These are phyloP conservation scores for Molorchus minor DNA, from an alignment of 2,888 invertebrate species.

Conservation along the genomic window DNA sequence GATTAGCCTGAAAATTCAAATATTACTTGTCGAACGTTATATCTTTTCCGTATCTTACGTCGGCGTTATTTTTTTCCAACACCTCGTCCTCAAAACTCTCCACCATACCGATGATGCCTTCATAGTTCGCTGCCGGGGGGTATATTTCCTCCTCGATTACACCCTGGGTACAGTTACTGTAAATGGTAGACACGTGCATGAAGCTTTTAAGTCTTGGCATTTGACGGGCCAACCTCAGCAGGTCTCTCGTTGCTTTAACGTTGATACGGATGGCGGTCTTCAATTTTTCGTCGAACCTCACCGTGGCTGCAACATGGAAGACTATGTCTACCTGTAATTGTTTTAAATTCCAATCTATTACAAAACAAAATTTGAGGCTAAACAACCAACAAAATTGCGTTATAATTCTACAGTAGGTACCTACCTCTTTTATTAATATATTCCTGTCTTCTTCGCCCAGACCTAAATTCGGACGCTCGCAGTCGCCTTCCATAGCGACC, in stretches of 20 bases:
- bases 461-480: slow-evolving; percentile 1
- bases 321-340: slow-evolving; percentile 60
- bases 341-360: not conserved
- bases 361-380: too few relatives aligned
- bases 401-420: too few relatives aligned
- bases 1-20: slow-evolving; percentile 66
- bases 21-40: not conserved
- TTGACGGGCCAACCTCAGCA: slow-evolving; percentile 72
- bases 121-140: slow-evolving; percentile 64
- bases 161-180: slow-evolving; percentile 63
- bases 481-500: not conserved
- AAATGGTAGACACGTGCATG: slow-evolving; percentile 70
- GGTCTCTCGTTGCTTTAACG: slow-evolving; percentile 73
- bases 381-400: too few relatives aligned
- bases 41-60: slow-evolving; percentile 45
- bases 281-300: slow-evolving; percentile 78
- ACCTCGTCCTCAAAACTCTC: slow-evolving; percentile 66
- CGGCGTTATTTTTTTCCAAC: too few relatives aligned
- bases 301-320: slow-evolving; percentile 69
- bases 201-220: slow-evolving; percentile 71
- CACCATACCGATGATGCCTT: slow-evolving; percentile 64
- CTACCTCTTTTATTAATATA: slow-evolving; percentile 29
- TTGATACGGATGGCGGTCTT: slow-evolving; percentile 79
- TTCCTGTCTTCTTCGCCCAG: not conserved
- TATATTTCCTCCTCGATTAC: slow-evolving; percentile 67